Percentiles rank a stretch among this genome's conserved stretches.
Evolutionary conservation across 37 sponge, comb jelly and placozoan genomes (phyloP).

Genomic region (Axinella damicornis): DNA sequence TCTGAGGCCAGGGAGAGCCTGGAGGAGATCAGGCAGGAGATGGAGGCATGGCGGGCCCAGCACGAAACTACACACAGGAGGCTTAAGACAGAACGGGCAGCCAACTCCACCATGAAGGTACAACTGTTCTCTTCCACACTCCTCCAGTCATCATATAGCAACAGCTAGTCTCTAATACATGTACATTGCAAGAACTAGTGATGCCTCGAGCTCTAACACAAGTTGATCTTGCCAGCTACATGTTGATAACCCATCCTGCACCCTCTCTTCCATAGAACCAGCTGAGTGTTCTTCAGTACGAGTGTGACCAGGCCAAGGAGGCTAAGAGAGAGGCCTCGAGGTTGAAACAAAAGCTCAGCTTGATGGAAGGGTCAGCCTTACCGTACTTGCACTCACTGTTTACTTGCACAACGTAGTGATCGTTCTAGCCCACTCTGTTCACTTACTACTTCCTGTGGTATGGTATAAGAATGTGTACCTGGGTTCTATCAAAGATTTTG

Average conservation of each 20-base stretch:
- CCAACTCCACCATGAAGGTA: conserved; percentile 28
- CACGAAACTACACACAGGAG: conserved; percentile 27
- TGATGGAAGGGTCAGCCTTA: conserved; percentile 8
- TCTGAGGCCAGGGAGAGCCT: conserved; percentile 12
- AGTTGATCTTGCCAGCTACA: too few species aligned
- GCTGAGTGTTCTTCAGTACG: not conserved
- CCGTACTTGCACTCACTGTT: too few species aligned
- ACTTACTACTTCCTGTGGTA: too few species aligned
- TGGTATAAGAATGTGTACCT: too few species aligned
- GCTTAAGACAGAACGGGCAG: conserved; percentile 38
- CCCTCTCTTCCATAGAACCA: not conserved
- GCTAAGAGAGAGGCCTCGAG: not conserved
- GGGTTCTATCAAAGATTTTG: too few species aligned
- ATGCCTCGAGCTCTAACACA: too few species aligned
- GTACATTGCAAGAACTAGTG: too few species aligned
- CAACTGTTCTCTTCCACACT: not conserved
- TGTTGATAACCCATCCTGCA: too few species aligned
- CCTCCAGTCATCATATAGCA: too few species aligned
- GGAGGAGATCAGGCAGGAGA: conserved; percentile 17
- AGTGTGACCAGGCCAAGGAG: conserved; percentile 9
- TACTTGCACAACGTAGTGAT: too few species aligned
- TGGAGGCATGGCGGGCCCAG: conserved; percentile 52
- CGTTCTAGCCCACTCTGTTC: too few species aligned
- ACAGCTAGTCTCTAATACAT: too few species aligned
- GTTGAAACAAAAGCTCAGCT: not conserved